Evolutionary conservation across 2,113 vertebrate genomes (phyloP), one percentile per base, ranked within the genome.

Genomic region (Alethe castanea): DNA sequence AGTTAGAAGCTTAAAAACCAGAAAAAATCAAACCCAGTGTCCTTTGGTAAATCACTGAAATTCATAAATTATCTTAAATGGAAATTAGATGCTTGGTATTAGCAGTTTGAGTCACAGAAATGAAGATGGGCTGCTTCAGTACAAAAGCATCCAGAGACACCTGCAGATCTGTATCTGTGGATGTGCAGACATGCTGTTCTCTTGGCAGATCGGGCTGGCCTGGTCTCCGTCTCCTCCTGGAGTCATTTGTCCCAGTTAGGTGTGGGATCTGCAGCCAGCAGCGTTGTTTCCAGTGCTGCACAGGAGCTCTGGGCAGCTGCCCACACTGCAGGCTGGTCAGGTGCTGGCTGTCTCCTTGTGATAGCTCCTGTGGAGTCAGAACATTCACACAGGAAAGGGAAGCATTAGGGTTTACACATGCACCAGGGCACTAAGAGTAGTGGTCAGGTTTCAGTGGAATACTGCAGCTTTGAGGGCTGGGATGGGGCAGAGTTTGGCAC

Each of bases 391-490:
- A 8, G 59, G 12, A 71, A 52, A 76, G 44, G 22, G 44, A 22
- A 54, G 13, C 17, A 19, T 62, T 23, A 23, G 24, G 35, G 16
- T 8, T 29, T 74, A 24, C 0, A 3, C 4, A 3, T 94, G 40
- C 47, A 35, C 64, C 15, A 19, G 24, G 4, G 5, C 45, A 11
- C 48, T 31, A 71, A 70, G 56, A 62, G 16, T 8, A 62, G 76
- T 73, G 25, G 35, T 66, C 47, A 33, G 13, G 62, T 56, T 88
- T 53, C 53, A 36, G 24, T 33, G 53, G 59, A 33, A 25, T 71
- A 40, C 29, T 87, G 44, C 45, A 60, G 0, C 9, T 44, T 0
- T 22, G 9, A 33, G 29, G 8, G 12, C 25, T 53, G n/a, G n/a
- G 17, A 14, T 38, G 22, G 31, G 48, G 54, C 56, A 47, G 45